A percentile compares a stretch with the other conserved stretches of the same genome.
Evolutionary conservation across 53 echinoderm and acorn worm genomes (phyloP).

Genomic region (Crossaster papposus): DNA sequence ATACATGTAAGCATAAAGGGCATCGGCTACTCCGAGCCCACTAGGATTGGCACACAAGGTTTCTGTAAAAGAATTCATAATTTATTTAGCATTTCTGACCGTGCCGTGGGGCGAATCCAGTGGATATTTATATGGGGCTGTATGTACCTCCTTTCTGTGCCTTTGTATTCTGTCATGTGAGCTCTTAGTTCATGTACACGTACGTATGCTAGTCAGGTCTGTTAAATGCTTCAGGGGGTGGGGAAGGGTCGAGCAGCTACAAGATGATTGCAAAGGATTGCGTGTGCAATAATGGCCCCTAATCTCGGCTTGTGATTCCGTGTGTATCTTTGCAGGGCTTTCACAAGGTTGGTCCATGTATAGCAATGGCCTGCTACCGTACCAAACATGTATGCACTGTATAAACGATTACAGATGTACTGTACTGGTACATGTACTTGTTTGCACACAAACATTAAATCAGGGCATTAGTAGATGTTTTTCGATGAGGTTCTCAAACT

Average conservation of each 20-base stretch:
- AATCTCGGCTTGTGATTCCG: background rate
- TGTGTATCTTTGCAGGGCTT: background rate
- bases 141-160: too few relatives aligned
- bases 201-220: background rate
- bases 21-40: background rate
- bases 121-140: slow-evolving; percentile 3
- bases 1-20: background rate
- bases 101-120: slow-evolving; percentile 1
- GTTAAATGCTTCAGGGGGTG: background rate
- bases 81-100: slow-evolving; percentile 45
- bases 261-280: slow-evolving; percentile 29
- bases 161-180: background rate
- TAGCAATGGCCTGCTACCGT: too few relatives aligned
- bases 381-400: too few relatives aligned
- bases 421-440: too few relatives aligned
- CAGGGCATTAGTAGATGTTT: too few relatives aligned
- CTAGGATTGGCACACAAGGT: background rate
- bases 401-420: too few relatives aligned
- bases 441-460: too few relatives aligned
- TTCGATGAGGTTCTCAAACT: too few relatives aligned
- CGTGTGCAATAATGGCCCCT: background rate
- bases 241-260: background rate
- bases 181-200: too few relatives aligned
- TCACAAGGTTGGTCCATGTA: background rate
- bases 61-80: slow-evolving; percentile 27